Evolutionary conservation across 2,797 vertebrate species (phyloP), one percentile per base, ranked within the genome.

Genomic region (Pseudocheirus occidentalis): DNA sequence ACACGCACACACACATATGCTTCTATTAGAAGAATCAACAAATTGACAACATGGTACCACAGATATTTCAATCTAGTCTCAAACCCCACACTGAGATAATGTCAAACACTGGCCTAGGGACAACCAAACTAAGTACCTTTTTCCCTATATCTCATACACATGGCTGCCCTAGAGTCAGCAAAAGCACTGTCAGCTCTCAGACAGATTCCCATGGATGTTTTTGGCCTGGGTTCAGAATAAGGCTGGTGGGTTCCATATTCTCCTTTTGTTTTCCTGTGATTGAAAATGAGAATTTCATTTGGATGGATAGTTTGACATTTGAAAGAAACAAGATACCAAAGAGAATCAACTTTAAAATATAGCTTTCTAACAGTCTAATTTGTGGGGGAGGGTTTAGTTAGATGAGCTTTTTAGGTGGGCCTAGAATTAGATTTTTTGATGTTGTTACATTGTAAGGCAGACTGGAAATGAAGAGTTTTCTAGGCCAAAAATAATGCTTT

Each of bases 121-220:
- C 91, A 98, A 96, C 94, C 1, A 94, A 14, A 0, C 91, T 4
- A 87, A 16, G 29, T 56, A 50, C 73, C 93, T 21, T 31, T 91
- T 87, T 90, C 91, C 28, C 90, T 62, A 4, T 0, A 90, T 95
- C 91, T 59, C 52, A 90, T 14, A 95, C 24, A 95, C 0, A 14
- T 7, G 93, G 57, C 97, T 95, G 12, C 1, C 27, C 18, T 96
- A 13, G 1, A 29, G 3, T 46, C 94, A 96, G 66, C 55, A 87
- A 92, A 62, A 95, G 57, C 13, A 24, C 3, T 94, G 53, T 2
- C 14, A 95, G 55, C 56, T 21, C 46, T 54, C 90, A 0, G 73
- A 55, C 95, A 95, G 92, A 92, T 92, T 92, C 95, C 93, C 27
- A 94, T 94, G 31, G 97, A 95, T 57, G 91, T 50, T 91, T 97